Conservation (phyloP, 2,113 vertebrate genomes). For the Hystrix cristata region DNA sequence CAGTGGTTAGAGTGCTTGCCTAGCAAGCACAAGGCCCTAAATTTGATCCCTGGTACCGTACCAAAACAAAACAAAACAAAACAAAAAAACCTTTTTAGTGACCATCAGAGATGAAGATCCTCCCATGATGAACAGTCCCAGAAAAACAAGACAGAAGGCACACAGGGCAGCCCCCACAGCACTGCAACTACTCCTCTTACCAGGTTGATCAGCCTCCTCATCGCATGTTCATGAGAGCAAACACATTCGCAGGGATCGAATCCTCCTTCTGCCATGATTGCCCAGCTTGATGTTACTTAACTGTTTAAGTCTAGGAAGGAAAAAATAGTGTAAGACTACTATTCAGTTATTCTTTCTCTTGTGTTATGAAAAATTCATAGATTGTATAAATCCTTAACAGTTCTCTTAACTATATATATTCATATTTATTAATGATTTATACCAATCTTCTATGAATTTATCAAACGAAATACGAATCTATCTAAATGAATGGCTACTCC, state of each 20-base stretch:
- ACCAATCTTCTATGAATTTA: neutral
- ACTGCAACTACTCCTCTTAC: slow-evolving; percentile 88
- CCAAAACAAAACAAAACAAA: too few relatives aligned
- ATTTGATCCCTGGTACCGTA: too few relatives aligned
- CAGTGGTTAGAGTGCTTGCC: too few relatives aligned
- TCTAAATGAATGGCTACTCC: neutral
- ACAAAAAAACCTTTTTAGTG: slow-evolving; percentile 1
- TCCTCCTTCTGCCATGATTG: slow-evolving; percentile 97
- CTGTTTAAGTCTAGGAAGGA: slow-evolving; percentile 84
- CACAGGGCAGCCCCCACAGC: neutral
- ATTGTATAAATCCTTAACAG: neutral
- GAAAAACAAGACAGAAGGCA: neutral
- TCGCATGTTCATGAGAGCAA: slow-evolving; percentile 97
- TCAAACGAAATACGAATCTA: slow-evolving; percentile 33
- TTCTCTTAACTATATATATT: slow-evolving; percentile 11
- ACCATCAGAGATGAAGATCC: slow-evolving; percentile 35
- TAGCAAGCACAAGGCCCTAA: too few relatives aligned
- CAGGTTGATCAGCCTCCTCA: slow-evolving; percentile 98
- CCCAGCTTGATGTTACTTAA: slow-evolving; percentile 80
- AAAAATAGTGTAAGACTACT: slow-evolving; percentile 64
- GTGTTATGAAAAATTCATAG: slow-evolving; percentile 36
- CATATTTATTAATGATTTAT: neutral
- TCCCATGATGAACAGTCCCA: slow-evolving; percentile 4
- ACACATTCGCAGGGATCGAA: slow-evolving; percentile 99
- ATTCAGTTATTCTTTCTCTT: slow-evolving; percentile 36